phyloP scores from a whole-genome alignment of 2,113 vertebrate genomes.

The Xiphophorus hellerii region DNA sequence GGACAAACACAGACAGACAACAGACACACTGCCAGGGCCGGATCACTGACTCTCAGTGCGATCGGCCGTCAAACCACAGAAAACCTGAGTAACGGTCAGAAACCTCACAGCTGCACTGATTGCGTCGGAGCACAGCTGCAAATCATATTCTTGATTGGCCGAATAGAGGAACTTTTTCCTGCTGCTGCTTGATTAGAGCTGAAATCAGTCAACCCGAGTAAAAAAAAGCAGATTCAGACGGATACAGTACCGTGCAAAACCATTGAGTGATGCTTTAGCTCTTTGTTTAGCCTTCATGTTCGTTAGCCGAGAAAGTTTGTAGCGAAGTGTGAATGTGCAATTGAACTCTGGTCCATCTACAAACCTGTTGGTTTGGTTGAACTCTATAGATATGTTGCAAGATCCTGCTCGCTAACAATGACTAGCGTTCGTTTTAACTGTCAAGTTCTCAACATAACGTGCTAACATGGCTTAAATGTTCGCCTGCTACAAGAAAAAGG shows the following conservation, averaged over 20 bases:
- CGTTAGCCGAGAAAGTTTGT: no score
- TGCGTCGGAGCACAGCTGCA: constrained; percentile 18
- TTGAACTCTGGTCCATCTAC: no score
- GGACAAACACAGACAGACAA: constrained; percentile 47
- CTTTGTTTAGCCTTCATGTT: not conserved
- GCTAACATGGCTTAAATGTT: no score
- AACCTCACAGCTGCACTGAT: constrained; percentile 25
- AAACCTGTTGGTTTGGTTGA: no score
- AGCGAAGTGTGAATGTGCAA: no score
- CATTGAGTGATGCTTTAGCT: not conserved
- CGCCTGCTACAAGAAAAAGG: no score
- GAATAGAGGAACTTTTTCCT: not conserved
- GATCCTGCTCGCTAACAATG: no score
- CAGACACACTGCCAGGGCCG: constrained; percentile 42
- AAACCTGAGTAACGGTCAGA: constrained; percentile 16
- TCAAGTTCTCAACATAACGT: no score
- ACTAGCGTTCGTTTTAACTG: no score
- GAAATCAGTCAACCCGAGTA: constrained; percentile 22
- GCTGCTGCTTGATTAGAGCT: constrained; percentile 15
- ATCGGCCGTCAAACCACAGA: constrained; percentile 28
- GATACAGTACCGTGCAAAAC: not conserved
- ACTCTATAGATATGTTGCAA: no score
- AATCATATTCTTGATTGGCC: constrained; percentile 41
- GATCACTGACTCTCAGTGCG: constrained; percentile 50
- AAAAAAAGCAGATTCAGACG: not conserved